Conservation (phyloP, 2,797 vertebrate genomes). For the Lacerta viridis region DNA sequence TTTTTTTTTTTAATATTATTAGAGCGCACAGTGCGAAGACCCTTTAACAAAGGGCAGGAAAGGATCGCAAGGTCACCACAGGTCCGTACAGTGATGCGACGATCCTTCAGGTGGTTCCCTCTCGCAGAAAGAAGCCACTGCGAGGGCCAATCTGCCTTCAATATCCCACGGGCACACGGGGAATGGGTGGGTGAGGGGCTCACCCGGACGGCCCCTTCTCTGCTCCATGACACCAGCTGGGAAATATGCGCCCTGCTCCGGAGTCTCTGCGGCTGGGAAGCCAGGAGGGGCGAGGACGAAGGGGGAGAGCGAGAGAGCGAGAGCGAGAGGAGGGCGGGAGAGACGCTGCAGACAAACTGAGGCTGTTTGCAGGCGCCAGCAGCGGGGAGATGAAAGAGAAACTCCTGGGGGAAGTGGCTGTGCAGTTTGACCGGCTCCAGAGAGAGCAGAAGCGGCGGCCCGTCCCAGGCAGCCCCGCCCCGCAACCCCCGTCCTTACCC, state of each 20-base stretch:
- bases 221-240: slow-evolving; percentile 34
- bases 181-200: not conserved
- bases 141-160: no score
- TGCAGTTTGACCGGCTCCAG: slow-evolving; percentile 86
- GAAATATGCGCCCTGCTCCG: slow-evolving; percentile 45
- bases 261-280: slow-evolving; percentile 56
- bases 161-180: no score
- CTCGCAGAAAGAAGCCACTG: not conserved
- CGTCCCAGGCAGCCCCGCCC: slow-evolving; percentile 74
- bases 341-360: slow-evolving; percentile 83
- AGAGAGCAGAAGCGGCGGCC: slow-evolving; percentile 74
- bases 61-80: not conserved
- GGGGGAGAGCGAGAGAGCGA: slow-evolving; percentile 63
- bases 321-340: slow-evolving; percentile 61
- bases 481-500: slow-evolving; percentile 61
- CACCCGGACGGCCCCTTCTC: not conserved
- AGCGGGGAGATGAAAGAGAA: slow-evolving; percentile 88
- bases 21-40: no score
- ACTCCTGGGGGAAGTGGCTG: slow-evolving; percentile 85
- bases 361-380: slow-evolving; percentile 87
- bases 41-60: not conserved
- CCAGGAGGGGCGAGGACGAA: slow-evolving; percentile 5
- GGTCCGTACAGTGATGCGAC: not conserved
- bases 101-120: not conserved
- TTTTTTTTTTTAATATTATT: no score